Evolutionary conservation across 2,797 vertebrate species (phyloP), one percentile per base, ranked within the genome.

Genomic region (Salarias fasciatus): DNA sequence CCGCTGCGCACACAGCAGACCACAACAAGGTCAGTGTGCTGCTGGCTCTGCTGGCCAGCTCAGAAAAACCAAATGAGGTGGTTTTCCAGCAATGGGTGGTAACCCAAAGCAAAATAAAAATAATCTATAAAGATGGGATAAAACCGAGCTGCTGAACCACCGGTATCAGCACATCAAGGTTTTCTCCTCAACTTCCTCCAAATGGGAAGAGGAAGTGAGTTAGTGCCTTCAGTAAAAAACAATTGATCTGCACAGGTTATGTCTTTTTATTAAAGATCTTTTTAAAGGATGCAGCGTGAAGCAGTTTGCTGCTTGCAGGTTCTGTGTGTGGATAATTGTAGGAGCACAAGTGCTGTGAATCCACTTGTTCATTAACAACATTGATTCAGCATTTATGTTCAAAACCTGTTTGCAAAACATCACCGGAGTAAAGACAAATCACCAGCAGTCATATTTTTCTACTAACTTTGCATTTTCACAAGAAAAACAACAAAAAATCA

Each of bases 41-140:
- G 45, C 9, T 44, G 40, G 51, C 53, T 54, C 53, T 42, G 36
- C 61, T 63, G 45, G 46, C 18, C 18, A 24, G 24, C 18, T 24
- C 29, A 11, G 38, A 29, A 11, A 3, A 73, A 59, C 35, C 31
- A 24, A 24, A 24, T 24, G 33, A 49, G 57, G 52, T 35, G 54
- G 18, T 65, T 86, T 78, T 52, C 8, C 58, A 72, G 36, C 69
- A 55, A 46, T 63, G 54, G 75, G 70, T 75, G 72, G 66, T 52
- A 35, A 67, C 45, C 37, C 61, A 75, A 72, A 80, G 73, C 61
- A 77, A 56, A 55, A 54, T 65, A 75, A 69, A 84, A 78, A 83
- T 64, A 74, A 46, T 5, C 13, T 31, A 42, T 12, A 36, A 54
- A 45, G 63, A 61, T 42, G 60, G 71, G 12, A 46, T 61, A 72